Evolutionary conservation across 2,113 vertebrate species (phyloP), one percentile per base, ranked within the genome.

Genomic region (Thermophis baileyi): DNA sequence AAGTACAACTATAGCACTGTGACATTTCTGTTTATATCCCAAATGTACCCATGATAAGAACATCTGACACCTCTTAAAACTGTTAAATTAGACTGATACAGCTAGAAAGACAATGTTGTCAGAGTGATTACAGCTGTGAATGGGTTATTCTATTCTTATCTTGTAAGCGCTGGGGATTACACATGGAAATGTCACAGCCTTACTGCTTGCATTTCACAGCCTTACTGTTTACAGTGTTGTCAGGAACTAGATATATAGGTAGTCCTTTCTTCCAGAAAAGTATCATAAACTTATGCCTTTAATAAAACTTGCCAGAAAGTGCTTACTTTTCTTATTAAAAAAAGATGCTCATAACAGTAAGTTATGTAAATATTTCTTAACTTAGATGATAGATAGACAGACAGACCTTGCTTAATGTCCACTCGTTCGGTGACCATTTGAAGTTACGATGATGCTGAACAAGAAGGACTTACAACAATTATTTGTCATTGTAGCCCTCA

Each of bases 11-110:
- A 51, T n/a, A 50, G 49, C 74, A 40, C 35, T 88, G n/a, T 88
- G 87, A 54, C 87, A 88, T 88, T 87, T 87, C 47, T 44, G 6
- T 87, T 47, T 87, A 87, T 51, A 88, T 88, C 50, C 87, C 50
- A 88, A 88, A 54, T 88, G 87, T 40, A 88, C 53, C 30, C 87
- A 88, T 54, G 87, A 88, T 88, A 88, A 88, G n/a, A 88, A 35
- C n/a, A 88, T 55, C 22, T 55, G 51, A 89, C 88, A 89, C 88
- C 25, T 50, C 24, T 90, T 74, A 40, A 81, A 51, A 50, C 35
- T 54, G 50, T 85, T 54, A 91, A 44, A 91, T 85, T 50, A 85
- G 24, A 74, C 55, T 51, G 40, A 12, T 22, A 74, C 74, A 81
- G 30, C 55, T 90, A 69, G 87, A 69, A 90, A 90, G 25, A 90